Conservation (phyloP, 2,797 vertebrate genomes). For the Craterocephalus amniculus region DNA sequence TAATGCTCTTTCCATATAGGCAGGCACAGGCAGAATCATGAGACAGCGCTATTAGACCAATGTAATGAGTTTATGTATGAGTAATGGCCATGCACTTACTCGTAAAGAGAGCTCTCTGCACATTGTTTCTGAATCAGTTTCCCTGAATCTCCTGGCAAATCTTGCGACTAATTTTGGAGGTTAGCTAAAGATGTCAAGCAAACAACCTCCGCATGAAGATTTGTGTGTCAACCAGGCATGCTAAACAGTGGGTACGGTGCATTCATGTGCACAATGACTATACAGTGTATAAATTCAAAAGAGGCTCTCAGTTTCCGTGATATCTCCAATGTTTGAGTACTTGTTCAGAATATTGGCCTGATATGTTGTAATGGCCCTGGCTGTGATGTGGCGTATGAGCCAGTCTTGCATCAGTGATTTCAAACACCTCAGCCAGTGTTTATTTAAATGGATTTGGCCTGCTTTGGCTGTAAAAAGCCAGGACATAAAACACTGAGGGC, state of each 20-base stretch:
- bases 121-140: constrained; percentile 53
- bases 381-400: constrained; percentile 59
- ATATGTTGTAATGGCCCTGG: constrained; percentile 56
- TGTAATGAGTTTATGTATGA: constrained; percentile 82
- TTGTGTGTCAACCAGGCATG: background rate
- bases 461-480: constrained; percentile 80
- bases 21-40: constrained; percentile 69
- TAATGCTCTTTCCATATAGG: constrained; percentile 73
- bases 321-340: constrained; percentile 47
- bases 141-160: constrained; percentile 31
- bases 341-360: constrained; percentile 67
- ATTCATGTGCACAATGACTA: constrained; percentile 10
- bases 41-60: constrained; percentile 76
- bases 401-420: constrained; percentile 65
- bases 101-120: constrained; percentile 39
- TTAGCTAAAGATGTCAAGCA: constrained; percentile 25
- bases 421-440: constrained; percentile 79
- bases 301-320: constrained; percentile 25
- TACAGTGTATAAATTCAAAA: constrained; percentile 37
- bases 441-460: constrained; percentile 84
- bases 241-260: constrained; percentile 5
- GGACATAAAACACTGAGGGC: constrained; percentile 76
- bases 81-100: constrained; percentile 75
- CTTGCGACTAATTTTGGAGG: constrained; percentile 46
- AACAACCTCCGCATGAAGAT: constrained; percentile 25